Conservation (phyloP, 2,113 vertebrate species). For the Lycocorax pyrrhopterus region DNA sequence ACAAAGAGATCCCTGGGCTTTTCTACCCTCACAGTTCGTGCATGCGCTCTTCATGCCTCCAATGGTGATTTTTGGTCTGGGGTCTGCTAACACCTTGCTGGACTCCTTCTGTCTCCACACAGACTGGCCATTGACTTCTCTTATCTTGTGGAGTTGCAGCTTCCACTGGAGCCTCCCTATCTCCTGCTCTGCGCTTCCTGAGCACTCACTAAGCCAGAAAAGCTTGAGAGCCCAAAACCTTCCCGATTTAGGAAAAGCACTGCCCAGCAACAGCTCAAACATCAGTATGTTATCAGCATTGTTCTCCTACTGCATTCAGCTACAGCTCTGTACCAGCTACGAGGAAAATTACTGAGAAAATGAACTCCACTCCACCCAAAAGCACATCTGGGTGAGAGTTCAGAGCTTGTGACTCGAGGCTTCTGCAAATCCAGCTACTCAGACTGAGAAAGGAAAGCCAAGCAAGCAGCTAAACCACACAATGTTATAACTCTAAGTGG, state of each 20-base stretch:
- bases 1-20: not conserved
- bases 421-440: not conserved
- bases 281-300: not conserved
- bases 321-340: not conserved
- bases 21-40: not conserved
- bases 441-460: not conserved
- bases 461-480: not conserved
- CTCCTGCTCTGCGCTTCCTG: not conserved
- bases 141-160: not conserved
- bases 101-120: not conserved
- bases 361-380: not conserved
- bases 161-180: not conserved
- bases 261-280: not conserved
- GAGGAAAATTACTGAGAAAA: not conserved
- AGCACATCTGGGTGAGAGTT: not conserved
- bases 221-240: not conserved
- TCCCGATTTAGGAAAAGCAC: not conserved
- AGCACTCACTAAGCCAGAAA: accelerated
- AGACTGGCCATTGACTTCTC: not conserved
- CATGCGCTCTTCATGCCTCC: not conserved
- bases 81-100: not conserved
- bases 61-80: not conserved
- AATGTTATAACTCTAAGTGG: not conserved
- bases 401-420: not conserved
- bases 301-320: not conserved